Base-by-base conservation (phyloP, 2,113 vertebrate genomes). In the Chaetorhynchus papuensis region DNA sequence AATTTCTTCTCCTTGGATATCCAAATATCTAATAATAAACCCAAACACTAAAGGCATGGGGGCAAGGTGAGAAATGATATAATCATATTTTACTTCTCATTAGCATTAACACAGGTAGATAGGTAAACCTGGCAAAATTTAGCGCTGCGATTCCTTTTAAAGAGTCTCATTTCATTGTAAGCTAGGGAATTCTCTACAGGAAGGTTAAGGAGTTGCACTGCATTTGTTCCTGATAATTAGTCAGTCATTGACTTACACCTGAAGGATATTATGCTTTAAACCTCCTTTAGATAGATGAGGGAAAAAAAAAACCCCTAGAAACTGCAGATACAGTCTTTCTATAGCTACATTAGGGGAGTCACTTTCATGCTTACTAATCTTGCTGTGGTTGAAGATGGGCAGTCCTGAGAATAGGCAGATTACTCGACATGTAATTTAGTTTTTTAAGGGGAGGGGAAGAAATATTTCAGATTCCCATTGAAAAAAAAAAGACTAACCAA, bases 311-410 rank as follows among this genome's bases (percentile, higher is more conserved):
- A 1, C 2, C 1, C 1, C 42, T 59, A 86, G 66, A 91, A 91
- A 88, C 12, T 80, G 95, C 94, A 94, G 89, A 72, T 87, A 70
- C 57, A 87, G 63, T 65, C 75, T 66, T 95, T 85, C 87, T 54
- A 47, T 7, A 87, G 70, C 54, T 80, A 74, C 81, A 86, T 95
- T 91, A 96, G 57, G 41, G 21, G 50, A 95, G 89, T 96, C 91
- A 94, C 91, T 95, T 95, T 94, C 93, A 94, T 96, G 91, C 87
- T 93, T 63, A 41, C 70, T 95, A 83, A 95, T 84, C 91, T 93
- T 72, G 59, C 93, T 83, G 53, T 61, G 31, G 69, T 42, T 71
- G 59, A 74, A 70, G 74, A 93, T 35, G 30, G 80, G 65, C 49
- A 93, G 45, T 59, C 61, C 87, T 69, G 74, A 95, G 70, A 89